A percentile compares a stretch with the other conserved stretches of the same genome.
Evolutionary conservation across 2,797 vertebrate genomes (phyloP).

Genomic region (Eulemur rubriventer): DNA sequence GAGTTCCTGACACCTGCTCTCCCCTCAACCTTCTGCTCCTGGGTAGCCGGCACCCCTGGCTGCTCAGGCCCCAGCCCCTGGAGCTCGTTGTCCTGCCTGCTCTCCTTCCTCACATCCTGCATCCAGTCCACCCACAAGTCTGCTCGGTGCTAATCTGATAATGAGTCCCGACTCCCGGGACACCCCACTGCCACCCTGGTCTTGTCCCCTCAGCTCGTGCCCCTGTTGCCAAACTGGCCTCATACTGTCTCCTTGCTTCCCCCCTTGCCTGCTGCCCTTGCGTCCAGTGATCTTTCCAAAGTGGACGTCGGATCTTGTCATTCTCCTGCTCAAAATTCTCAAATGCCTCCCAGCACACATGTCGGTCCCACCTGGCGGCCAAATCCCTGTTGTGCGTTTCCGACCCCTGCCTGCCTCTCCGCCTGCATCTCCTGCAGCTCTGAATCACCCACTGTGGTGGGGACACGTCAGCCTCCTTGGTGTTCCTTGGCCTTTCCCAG

Average conservation of each 20-base stretch:
- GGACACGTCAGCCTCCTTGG: background rate
- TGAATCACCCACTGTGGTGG: background rate
- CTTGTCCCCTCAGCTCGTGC: background rate
- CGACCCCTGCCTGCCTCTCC: background rate
- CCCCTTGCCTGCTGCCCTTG: background rate
- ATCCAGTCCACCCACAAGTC: background rate
- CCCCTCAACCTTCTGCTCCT: background rate
- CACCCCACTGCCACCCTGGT: background rate
- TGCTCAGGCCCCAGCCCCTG: background rate
- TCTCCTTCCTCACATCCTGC: background rate
- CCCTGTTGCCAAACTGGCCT: background rate
- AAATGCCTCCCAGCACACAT: background rate
- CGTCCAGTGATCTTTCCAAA: background rate
- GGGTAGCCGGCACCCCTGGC: background rate
- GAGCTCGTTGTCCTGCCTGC: too few species aligned
- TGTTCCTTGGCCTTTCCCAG: background rate
- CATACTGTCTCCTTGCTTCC: too few species aligned
- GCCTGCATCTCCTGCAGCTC: fast-evolving
- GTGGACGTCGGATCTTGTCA: background rate
- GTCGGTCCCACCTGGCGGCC: background rate
- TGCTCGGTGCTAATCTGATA: background rate
- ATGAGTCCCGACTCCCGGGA: background rate
- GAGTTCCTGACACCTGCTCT: background rate
- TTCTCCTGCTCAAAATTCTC: background rate
- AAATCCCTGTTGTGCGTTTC: fast-evolving